phyloP scores from a whole-genome alignment of 2,888 invertebrate genomes.

The Agrotis exclamationis region DNA sequence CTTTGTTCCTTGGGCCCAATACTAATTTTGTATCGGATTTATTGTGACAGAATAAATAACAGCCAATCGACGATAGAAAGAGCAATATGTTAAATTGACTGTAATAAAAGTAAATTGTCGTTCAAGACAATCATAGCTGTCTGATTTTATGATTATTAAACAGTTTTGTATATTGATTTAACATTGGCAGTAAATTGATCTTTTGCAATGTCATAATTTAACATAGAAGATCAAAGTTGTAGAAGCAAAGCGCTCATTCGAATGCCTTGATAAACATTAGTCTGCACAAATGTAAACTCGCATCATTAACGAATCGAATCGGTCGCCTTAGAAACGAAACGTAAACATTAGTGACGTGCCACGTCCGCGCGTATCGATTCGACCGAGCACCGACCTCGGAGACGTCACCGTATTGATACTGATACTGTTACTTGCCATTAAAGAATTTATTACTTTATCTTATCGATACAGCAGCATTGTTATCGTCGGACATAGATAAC shows the following conservation, averaged over 20 bases:
- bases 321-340: constrained; percentile 85
- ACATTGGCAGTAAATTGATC: constrained; percentile 27
- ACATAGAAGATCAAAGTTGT: background rate
- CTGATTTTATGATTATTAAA: constrained; percentile 21
- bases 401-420: constrained; percentile 73
- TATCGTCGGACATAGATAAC: constrained; percentile 41
- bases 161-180: constrained; percentile 29
- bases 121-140: constrained; percentile 15
- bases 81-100: constrained; percentile 14
- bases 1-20: constrained; percentile 19
- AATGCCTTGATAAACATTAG: constrained; percentile 26
- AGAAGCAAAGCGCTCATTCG: constrained; percentile 10
- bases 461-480: constrained; percentile 45
- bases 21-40: constrained; percentile 20
- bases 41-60: constrained; percentile 30
- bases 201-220: constrained; percentile 20
- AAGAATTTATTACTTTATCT: constrained; percentile 58
- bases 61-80: constrained; percentile 10
- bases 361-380: constrained; percentile 77
- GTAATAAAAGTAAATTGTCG: constrained; percentile 28
- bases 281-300: constrained; percentile 50
- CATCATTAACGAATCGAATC: constrained; percentile 77
- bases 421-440: constrained; percentile 57
- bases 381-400: constrained; percentile 75
- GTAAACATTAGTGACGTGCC: constrained; percentile 84